These are phyloP conservation scores for Tubulanus polymorphus DNA, from an alignment of 2,888 invertebrate species.

Conservation along the genomic window DNA sequence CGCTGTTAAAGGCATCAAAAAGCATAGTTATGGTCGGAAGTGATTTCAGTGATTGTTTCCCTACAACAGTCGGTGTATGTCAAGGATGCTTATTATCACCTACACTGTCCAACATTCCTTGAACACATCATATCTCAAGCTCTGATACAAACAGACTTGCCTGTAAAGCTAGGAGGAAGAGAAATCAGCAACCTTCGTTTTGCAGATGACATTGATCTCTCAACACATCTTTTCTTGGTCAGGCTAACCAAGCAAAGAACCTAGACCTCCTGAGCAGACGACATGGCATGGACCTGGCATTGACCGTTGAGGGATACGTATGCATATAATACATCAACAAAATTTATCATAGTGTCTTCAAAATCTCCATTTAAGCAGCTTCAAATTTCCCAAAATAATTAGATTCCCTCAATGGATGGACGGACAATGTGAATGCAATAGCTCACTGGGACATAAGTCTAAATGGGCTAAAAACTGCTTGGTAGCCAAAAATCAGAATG, in stretches of 20 bases:
- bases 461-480: too few relatives aligned
- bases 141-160: slow-evolving; percentile 14
- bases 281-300: too few relatives aligned
- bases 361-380: too few relatives aligned
- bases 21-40: neutral
- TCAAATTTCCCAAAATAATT: too few relatives aligned
- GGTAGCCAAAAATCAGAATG: too few relatives aligned
- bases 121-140: slow-evolving; percentile 14
- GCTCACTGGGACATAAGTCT: too few relatives aligned
- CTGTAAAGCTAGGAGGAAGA: slow-evolving; percentile 17
- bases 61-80: slow-evolving; percentile 14
- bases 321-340: too few relatives aligned
- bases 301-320: too few relatives aligned
- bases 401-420: too few relatives aligned
- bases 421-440: too few relatives aligned
- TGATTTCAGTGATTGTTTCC: slow-evolving; percentile 17
- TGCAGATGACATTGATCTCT: slow-evolving; percentile 16
- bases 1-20: neutral
- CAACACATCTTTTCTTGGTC: neutral
- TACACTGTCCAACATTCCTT: slow-evolving; percentile 14
- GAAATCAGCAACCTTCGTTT: slow-evolving; percentile 14
- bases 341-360: too few relatives aligned
- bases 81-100: slow-evolving; percentile 15
- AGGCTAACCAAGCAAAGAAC: neutral
- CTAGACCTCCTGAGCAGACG: neutral